Percentiles rank a stretch among this genome's conserved stretches.
Conservation (phyloP, 2,888 invertebrate species). For the Tetranychus piercei region DNA sequence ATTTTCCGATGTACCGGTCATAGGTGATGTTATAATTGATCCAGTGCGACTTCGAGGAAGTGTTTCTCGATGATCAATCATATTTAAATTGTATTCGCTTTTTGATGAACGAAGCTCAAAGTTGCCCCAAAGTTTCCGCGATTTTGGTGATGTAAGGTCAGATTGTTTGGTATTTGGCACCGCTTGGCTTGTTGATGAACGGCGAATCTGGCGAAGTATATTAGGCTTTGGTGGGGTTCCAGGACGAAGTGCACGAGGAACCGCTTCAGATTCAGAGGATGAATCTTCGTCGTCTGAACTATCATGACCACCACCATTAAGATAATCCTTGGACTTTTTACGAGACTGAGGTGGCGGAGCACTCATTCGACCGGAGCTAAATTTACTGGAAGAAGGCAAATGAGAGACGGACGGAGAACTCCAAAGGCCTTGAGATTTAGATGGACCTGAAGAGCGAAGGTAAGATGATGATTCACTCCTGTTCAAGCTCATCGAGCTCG, state of each 20-base stretch:
- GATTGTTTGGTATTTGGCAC: constrained; percentile 9
- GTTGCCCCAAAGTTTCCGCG: constrained; percentile 17
- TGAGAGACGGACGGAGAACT: not conserved
- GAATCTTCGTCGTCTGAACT: constrained; percentile 20
- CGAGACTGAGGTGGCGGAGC: constrained; percentile 7
- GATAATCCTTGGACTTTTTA: constrained; percentile 12
- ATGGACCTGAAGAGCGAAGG: not conserved
- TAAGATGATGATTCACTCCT: constrained; percentile 20
- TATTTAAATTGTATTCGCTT: constrained; percentile 22
- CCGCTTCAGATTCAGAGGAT: constrained; percentile 10
- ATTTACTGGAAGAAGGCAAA: not conserved
- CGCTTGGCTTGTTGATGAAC: constrained; percentile 20
- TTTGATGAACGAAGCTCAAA: constrained; percentile 22
- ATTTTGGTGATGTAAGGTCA: constrained; percentile 10
- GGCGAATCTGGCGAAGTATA: constrained; percentile 22
- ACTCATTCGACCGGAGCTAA: constrained; percentile 18
- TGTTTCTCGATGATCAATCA: constrained; percentile 15
- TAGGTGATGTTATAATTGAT: not conserved
- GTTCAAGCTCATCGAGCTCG: constrained; percentile 21
- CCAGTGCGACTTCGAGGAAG: not conserved
- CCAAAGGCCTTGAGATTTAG: constrained; percentile 11
- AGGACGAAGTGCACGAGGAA: constrained; percentile 14
- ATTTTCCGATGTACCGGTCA: constrained; percentile 11
- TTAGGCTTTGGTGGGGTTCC: constrained; percentile 23
- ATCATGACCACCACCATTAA: constrained; percentile 6